phyloP scores from a whole-genome alignment of 1,140 invertebrate genomes.

The Cydia splendana region DNA sequence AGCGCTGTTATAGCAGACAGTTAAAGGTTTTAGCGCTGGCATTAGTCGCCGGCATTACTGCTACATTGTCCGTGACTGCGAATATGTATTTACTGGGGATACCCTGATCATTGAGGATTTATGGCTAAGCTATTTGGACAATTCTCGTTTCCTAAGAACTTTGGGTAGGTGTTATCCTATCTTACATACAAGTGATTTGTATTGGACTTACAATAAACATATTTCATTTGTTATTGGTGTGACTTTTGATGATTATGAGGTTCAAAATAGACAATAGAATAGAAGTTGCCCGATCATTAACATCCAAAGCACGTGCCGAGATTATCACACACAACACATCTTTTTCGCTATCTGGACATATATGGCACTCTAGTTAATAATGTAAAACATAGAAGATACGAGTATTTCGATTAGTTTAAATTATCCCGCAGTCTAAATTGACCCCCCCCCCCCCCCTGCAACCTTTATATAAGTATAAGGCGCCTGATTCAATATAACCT shows the following conservation, averaged over 20 bases:
- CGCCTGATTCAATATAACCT: too few relatives aligned
- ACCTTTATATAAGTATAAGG: too few relatives aligned
- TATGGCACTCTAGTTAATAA: too few relatives aligned
- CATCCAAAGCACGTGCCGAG: too few relatives aligned
- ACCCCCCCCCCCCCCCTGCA: too few relatives aligned
- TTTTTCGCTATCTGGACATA: too few relatives aligned
- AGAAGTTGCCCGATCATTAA: too few relatives aligned
- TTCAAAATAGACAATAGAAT: neutral
- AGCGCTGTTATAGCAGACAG: constrained; percentile 71
- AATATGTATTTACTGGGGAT: constrained; percentile 39
- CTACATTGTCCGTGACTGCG: constrained; percentile 60
- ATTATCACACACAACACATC: too few relatives aligned
- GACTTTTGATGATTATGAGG: neutral
- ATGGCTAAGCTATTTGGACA: neutral
- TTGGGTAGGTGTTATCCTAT: neutral
- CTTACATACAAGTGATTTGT: neutral
- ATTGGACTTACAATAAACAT: too few relatives aligned
- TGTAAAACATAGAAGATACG: too few relatives aligned
- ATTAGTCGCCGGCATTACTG: constrained; percentile 71
- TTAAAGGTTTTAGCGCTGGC: constrained; percentile 72
- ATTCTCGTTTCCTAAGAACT: neutral
- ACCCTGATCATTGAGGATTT: neutral
- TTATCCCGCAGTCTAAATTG: too few relatives aligned
- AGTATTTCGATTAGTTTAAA: too few relatives aligned
- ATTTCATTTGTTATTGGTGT: neutral